A percentile compares a stretch with the other conserved stretches of the same genome.
These are phyloP conservation scores for Eumacrocentrus americanus DNA, from an alignment of 2,888 invertebrate species.

Conservation along the genomic window DNA sequence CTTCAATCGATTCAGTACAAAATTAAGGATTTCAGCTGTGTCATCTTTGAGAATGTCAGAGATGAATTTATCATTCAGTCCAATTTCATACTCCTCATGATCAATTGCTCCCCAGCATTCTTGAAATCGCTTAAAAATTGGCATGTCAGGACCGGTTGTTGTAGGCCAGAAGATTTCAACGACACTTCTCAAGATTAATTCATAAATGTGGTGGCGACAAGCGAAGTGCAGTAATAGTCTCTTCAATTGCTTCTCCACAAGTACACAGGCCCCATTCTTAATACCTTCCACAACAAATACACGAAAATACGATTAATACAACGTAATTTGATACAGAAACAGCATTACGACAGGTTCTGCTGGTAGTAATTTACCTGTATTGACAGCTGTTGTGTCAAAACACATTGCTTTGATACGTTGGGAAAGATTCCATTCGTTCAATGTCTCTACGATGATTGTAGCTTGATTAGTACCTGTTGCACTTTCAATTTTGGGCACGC, in stretches of 20 bases:
- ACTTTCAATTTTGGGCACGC: slow-evolving; percentile 16
- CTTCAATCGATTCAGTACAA: neutral
- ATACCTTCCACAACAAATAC: neutral
- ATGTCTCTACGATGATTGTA: slow-evolving; percentile 20
- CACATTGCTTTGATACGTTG: slow-evolving; percentile 27
- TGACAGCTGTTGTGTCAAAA: slow-evolving; percentile 22
- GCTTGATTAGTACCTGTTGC: slow-evolving; percentile 26
- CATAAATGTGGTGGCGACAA: slow-evolving; percentile 7
- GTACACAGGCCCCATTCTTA: slow-evolving; percentile 5
- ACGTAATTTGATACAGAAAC: neutral
- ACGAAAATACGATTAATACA: neutral
- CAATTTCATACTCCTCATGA: neutral
- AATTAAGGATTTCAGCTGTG: neutral
- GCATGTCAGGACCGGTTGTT: slow-evolving; percentile 2
- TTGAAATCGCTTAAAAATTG: slow-evolving; percentile 9
- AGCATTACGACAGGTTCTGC: too few species aligned
- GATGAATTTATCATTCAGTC: neutral
- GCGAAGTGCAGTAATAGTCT: neutral
- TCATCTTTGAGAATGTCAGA: neutral
- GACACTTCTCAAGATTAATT: slow-evolving; percentile 6
- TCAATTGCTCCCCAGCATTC: slow-evolving; percentile 4
- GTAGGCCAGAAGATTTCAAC: slow-evolving; percentile 5
- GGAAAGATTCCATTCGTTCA: slow-evolving; percentile 19
- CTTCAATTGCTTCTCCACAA: neutral
- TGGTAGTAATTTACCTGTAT: slow-evolving; percentile 23